Evolutionary conservation across 2,113 vertebrate genomes (phyloP).

Genomic region (Craseonycteris thonglongyai): DNA sequence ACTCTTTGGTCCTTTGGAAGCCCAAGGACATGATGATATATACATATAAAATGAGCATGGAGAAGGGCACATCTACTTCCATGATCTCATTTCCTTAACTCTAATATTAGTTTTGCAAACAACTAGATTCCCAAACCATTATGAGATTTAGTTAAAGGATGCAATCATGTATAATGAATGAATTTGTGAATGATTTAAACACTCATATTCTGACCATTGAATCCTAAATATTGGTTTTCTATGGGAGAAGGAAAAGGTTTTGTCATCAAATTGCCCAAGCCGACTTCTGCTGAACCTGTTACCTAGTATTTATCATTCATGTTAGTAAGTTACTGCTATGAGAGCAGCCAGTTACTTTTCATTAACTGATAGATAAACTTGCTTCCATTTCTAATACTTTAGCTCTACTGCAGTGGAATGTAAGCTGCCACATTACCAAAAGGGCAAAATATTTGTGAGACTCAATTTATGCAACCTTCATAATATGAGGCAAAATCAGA

Average conservation of each 20-base stretch:
- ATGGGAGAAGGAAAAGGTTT: not conserved
- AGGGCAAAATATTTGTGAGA: not conserved
- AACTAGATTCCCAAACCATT: slow-evolving; percentile 53
- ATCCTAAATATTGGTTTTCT: not conserved
- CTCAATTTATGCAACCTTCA: not conserved
- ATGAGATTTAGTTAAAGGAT: slow-evolving; percentile 54
- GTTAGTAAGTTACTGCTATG: not conserved
- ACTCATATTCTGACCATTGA: slow-evolving; percentile 1
- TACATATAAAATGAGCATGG: not conserved
- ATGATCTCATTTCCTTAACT: not conserved
- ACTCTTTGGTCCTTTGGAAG: not conserved
- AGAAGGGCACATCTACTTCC: not conserved
- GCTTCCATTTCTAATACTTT: not conserved
- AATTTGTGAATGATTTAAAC: slow-evolving; percentile 53
- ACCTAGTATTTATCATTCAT: not conserved
- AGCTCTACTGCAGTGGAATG: not conserved
- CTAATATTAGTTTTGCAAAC: slow-evolving; percentile 60
- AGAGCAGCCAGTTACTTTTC: not conserved
- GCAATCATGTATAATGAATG: slow-evolving; percentile 40
- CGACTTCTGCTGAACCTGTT: not conserved
- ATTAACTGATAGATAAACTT: not conserved
- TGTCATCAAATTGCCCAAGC: not conserved
- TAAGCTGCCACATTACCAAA: not conserved
- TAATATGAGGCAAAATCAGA: not conserved
- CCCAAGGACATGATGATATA: not conserved